Conservation (phyloP, 2,113 vertebrate genomes). For the Bufo gargarizans region DNA sequence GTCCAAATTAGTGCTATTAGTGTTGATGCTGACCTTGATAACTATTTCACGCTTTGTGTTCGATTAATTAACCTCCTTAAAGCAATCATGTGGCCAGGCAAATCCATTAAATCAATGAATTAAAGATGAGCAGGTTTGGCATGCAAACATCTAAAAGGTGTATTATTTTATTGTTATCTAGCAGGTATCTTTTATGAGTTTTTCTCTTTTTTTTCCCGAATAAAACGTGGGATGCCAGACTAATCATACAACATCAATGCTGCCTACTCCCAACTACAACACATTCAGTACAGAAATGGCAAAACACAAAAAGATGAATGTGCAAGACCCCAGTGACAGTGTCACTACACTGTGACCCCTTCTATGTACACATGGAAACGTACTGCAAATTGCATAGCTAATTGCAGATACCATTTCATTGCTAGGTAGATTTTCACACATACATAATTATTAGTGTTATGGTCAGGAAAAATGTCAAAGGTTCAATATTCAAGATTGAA, state of each 20-base stretch:
- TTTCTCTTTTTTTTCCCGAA: neutral
- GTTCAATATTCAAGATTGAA: neutral
- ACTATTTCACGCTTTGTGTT: constrained; percentile 45
- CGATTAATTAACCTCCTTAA: constrained; percentile 34
- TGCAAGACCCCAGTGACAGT: neutral
- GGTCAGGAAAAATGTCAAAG: neutral
- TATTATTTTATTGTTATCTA: neutral
- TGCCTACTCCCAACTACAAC: neutral
- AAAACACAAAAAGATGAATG: neutral
- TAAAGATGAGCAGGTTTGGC: neutral
- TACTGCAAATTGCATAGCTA: neutral
- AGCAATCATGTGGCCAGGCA: constrained; percentile 29
- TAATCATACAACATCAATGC: neutral
- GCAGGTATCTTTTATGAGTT: neutral
- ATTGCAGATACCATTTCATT: neutral
- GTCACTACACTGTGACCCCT: neutral
- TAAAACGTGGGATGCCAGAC: neutral
- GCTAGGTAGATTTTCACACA: neutral
- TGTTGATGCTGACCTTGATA: constrained; percentile 37
- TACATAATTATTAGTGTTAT: neutral
- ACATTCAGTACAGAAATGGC: neutral
- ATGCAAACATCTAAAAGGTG: neutral
- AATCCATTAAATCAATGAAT: constrained; percentile 37
- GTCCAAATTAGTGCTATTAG: constrained; percentile 40
- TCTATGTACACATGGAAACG: neutral